These are phyloP conservation scores for Leptinotarsa undecemlineata DNA, from an alignment of 1,140 invertebrate genomes.

Conservation along the genomic window DNA sequence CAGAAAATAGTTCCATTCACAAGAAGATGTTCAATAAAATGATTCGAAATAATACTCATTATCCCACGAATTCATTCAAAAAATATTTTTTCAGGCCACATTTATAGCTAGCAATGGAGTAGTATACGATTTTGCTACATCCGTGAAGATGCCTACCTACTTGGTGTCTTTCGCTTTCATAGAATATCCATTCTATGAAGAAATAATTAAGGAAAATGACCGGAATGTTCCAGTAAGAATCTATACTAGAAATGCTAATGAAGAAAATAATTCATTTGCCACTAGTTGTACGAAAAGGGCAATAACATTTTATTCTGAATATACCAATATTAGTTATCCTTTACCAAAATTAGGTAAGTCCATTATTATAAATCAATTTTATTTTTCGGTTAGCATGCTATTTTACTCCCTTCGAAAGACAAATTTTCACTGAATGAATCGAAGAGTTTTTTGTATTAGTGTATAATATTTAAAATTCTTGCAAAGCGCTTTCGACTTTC, in stretches of 20 bases:
- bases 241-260: constrained; percentile 70
- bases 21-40: too few relatives aligned
- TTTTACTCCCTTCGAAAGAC: too few relatives aligned
- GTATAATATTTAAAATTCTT: too few relatives aligned
- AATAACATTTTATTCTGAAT: constrained; percentile 75
- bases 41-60: too few relatives aligned
- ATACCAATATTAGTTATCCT: constrained; percentile 73
- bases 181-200: constrained; percentile 66
- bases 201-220: constrained; percentile 47
- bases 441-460: too few relatives aligned
- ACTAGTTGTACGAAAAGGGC: constrained; percentile 72
- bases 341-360: constrained; percentile 63
- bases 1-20: too few relatives aligned
- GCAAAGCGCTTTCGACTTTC: too few relatives aligned
- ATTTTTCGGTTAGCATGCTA: not conserved
- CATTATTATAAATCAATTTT: not conserved
- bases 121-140: constrained; percentile 65
- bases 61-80: too few relatives aligned
- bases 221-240: constrained; percentile 61
- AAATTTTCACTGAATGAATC: too few relatives aligned
- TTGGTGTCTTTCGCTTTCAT: constrained; percentile 75
- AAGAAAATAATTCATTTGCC: constrained; percentile 61
- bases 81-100: constrained; percentile 20
- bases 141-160: constrained; percentile 80
- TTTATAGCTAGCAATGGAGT: constrained; percentile 24